Base-by-base conservation (phyloP, 2,113 vertebrate species). In the Vulpes vulpes region DNA sequence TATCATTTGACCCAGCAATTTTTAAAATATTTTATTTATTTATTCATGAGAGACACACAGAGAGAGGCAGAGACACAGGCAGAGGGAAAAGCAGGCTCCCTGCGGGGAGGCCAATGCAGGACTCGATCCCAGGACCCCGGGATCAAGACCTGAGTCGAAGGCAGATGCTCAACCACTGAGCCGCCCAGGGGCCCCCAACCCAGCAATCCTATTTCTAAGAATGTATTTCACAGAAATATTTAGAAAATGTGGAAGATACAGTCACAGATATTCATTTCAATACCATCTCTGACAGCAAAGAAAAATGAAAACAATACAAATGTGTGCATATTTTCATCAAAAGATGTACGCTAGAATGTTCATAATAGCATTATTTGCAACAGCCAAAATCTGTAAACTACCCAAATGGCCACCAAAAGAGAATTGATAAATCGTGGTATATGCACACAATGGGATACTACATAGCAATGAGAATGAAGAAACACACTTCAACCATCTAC, bases 401-500 rank as follows among this genome's bases (percentile, higher is more conserved):
- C 2, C 27, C 67, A 92, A 65, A 81, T 17, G 76, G 60, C 81
- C 59, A 88, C 59, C 67, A 86, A 80, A 80, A 49, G 62, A 78
- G 74, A 96, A 90, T 60, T 35, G 25, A 90, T 78, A 83, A 93
- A 69, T 76, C 88, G 76, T 43, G 71, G 74, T 83, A 80, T 92
- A 88, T 38, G 49, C 62, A 95, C 94, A 96, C 79, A 92, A 53
- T 57, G 57, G 62, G 92, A 97, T 93, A 74, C 51, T 91, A 82
- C 22, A 32, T 30, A 93, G 59, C 19, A 64, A 53, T 22, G 49
- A 95, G 80, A 84, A 95, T 22, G 57, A 88, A 95, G 71, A 89
- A 62, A 83, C 59, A 53, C 96, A 84, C 9, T 69, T 11, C 57
- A 78, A 38, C 27, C 87, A 93, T 91, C 79, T 87, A 84, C 20